Evolutionary conservation across 1,140 invertebrate genomes (phyloP).

Genomic region (Bombus sibiricus): DNA sequence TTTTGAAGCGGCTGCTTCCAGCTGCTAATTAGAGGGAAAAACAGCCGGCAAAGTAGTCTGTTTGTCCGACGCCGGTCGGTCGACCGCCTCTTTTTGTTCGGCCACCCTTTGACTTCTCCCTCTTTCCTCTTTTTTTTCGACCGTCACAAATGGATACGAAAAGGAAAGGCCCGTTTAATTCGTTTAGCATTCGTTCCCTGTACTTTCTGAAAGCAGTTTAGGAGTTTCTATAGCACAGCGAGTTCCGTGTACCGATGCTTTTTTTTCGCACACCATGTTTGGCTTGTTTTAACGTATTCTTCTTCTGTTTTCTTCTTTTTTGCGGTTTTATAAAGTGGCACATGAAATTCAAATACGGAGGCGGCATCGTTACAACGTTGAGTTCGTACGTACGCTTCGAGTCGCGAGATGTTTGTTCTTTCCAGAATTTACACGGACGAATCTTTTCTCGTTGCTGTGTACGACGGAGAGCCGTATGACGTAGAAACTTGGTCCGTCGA

Average conservation of each 20-base stretch:
- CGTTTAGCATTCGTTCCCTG: conserved; percentile 3
- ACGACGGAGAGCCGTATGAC: background rate
- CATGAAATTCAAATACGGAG: background rate
- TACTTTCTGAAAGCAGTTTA: background rate
- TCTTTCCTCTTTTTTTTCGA: background rate
- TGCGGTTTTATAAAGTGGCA: background rate
- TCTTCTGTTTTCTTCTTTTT: too few relatives aligned
- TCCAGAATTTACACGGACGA: background rate
- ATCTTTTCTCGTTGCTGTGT: background rate
- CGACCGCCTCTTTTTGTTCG: background rate
- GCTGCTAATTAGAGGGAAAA: conserved; percentile 47
- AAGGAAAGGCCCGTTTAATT: conserved; percentile 20
- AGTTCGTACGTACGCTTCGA: background rate
- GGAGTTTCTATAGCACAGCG: background rate
- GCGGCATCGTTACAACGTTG: too few relatives aligned
- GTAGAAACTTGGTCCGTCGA: background rate
- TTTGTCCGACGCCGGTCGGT: background rate
- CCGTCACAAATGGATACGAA: background rate
- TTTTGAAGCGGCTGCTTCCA: background rate
- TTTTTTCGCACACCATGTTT: background rate
- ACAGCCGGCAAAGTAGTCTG: conserved; percentile 17
- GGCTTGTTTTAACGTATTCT: background rate
- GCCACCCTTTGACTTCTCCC: background rate
- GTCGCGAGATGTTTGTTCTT: background rate
- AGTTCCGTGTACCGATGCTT: background rate